These are phyloP conservation scores for Verasper variegatus DNA, from an alignment of 2,113 vertebrate genomes.

Conservation along the genomic window DNA sequence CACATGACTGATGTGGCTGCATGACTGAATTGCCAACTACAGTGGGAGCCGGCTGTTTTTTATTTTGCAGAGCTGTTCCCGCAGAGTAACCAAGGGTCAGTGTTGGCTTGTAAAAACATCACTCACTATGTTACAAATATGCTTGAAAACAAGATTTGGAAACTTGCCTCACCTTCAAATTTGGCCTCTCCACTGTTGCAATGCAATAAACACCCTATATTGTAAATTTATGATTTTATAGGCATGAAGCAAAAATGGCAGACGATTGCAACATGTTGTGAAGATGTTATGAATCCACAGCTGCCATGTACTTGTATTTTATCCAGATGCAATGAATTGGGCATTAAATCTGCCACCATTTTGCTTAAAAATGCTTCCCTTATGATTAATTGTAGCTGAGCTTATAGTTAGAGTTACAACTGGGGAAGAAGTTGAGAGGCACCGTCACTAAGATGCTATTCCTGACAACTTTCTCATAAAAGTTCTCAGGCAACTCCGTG, in stretches of 20 bases:
- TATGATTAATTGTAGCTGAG: too few relatives aligned
- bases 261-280: background rate
- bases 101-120: background rate
- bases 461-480: background rate
- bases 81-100: background rate
- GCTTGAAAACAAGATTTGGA: background rate
- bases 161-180: background rate
- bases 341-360: background rate
- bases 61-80: constrained; percentile 1
- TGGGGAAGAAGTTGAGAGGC: background rate
- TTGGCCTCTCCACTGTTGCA: background rate
- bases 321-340: background rate
- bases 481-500: too few relatives aligned
- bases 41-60: constrained; percentile 11
- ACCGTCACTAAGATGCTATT: background rate
- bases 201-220: background rate
- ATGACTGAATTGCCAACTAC: constrained; percentile 49
- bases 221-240: background rate
- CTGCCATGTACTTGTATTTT: background rate
- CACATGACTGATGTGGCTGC: constrained; percentile 66
- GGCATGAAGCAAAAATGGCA: background rate
- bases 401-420: too few relatives aligned
- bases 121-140: background rate
- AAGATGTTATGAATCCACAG: background rate
- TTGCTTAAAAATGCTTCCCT: too few relatives aligned